Evolutionary conservation across 2,888 invertebrate genomes (phyloP).

Genomic region (Choreutis nemorana): DNA sequence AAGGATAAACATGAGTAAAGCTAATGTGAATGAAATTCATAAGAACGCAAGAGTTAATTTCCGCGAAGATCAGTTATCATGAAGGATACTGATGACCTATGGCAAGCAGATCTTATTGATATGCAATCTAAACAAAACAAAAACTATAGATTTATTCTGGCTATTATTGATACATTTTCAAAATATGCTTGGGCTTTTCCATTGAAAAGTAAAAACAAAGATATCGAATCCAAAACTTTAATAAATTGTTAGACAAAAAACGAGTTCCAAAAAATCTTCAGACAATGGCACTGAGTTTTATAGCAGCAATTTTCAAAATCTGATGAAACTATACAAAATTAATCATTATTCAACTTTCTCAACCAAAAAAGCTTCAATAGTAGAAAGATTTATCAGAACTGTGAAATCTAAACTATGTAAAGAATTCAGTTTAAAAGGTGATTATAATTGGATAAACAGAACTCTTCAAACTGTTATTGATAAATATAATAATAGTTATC

Average conservation of each 20-base stretch:
- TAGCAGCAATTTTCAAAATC: too few relatives aligned
- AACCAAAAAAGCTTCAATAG: conserved; percentile 1
- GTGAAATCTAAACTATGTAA: too few relatives aligned
- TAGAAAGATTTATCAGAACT: conserved; percentile 2
- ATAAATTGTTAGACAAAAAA: conserved; percentile 2
- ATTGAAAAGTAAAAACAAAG: conserved; percentile 15
- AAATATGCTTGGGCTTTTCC: conserved; percentile 30
- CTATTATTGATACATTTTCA: conserved; percentile 31
- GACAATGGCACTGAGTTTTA: conserved; percentile 13
- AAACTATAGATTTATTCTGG: conserved; percentile 8
- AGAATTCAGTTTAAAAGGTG: too few relatives aligned
- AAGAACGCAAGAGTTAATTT: conserved; percentile 28
- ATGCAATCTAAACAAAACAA: conserved; percentile 11
- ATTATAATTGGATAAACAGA: conserved; percentile 1
- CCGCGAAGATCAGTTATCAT: conserved; percentile 21
- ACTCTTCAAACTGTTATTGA: neutral
- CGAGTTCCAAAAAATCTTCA: conserved; percentile 14
- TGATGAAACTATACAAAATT: too few relatives aligned
- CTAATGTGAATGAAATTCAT: too few relatives aligned
- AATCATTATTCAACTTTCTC: conserved; percentile 1
- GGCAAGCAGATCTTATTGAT: conserved; percentile 38
- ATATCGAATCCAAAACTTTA: conserved; percentile 2
- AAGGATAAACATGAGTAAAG: too few relatives aligned
- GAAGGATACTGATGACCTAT: conserved; percentile 31
- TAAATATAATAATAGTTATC: too few relatives aligned